Conservation (phyloP, 2,888 invertebrate species). For the Bombylius discolor region DNA sequence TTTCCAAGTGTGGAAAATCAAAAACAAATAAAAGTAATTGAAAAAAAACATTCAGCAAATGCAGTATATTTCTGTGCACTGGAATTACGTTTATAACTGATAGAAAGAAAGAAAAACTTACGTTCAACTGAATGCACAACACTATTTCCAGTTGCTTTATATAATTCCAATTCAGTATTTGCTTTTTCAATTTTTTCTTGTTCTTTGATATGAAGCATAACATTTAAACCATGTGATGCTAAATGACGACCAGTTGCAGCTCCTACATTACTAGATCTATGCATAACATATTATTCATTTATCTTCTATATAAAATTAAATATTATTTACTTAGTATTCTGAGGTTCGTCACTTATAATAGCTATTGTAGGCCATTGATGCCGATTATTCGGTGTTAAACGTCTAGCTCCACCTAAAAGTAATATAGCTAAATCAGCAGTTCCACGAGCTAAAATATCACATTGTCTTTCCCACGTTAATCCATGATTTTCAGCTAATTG, state of each 20-base stretch:
- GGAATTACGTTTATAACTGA: no score
- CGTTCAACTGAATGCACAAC: slow-evolving; percentile 41
- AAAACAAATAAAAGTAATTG: no score
- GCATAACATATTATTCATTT: background rate
- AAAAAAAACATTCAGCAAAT: no score
- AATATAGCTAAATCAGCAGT: slow-evolving; percentile 73
- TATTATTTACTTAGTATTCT: slow-evolving; percentile 34
- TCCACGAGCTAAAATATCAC: slow-evolving; percentile 70
- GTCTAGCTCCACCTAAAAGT: slow-evolving; percentile 69
- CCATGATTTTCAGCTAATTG: slow-evolving; percentile 54
- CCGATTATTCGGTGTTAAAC: slow-evolving; percentile 71
- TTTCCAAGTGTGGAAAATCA: no score
- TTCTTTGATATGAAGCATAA: slow-evolving; percentile 44
- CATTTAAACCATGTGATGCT: slow-evolving; percentile 66
- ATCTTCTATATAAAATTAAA: background rate
- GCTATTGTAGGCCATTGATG: slow-evolving; percentile 79
- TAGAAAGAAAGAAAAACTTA: slow-evolving; percentile 12
- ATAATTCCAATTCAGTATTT: slow-evolving; percentile 49
- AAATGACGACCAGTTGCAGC: slow-evolving; percentile 67
- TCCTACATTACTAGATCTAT: slow-evolving; percentile 47
- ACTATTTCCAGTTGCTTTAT: slow-evolving; percentile 50
- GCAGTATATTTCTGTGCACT: no score
- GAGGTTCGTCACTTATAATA: slow-evolving; percentile 57
- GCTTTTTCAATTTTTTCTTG: slow-evolving; percentile 41
- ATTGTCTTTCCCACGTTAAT: slow-evolving; percentile 49